phyloP scores from a whole-genome alignment of 2,888 invertebrate genomes.

The Incurvaria masculella region DNA sequence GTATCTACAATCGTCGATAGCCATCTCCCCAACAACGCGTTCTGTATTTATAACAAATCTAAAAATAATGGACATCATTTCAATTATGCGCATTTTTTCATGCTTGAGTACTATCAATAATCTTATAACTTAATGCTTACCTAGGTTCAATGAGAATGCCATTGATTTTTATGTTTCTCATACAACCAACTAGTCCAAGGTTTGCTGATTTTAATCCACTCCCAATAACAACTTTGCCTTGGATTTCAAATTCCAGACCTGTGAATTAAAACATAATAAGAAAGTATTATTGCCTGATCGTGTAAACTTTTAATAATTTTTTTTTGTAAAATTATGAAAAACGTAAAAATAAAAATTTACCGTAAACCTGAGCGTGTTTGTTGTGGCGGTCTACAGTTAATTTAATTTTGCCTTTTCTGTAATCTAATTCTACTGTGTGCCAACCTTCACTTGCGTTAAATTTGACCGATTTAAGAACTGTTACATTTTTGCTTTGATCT shows the following conservation, averaged over 20 bases:
- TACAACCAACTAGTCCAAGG: conserved; percentile 85
- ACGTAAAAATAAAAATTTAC: conserved; percentile 26
- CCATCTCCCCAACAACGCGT: conserved; percentile 83
- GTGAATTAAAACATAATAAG: conserved; percentile 11
- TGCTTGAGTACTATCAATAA: no score
- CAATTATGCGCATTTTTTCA: no score
- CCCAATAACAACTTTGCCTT: conserved; percentile 72
- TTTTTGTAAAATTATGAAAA: background rate
- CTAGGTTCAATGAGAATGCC: conserved; percentile 75
- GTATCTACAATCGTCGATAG: conserved; percentile 85
- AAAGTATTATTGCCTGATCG: background rate
- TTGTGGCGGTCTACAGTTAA: conserved; percentile 74
- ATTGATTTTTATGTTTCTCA: conserved; percentile 85
- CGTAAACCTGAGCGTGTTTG: conserved; percentile 66
- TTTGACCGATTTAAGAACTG: conserved; percentile 76
- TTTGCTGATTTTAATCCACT: conserved; percentile 73
- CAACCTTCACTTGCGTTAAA: conserved; percentile 76
- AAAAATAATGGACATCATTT: conserved; percentile 7
- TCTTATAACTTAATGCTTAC: no score
- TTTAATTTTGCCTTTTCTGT: conserved; percentile 69
- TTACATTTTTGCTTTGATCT: conserved; percentile 71
- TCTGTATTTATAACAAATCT: conserved; percentile 77
- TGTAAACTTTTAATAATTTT: background rate
- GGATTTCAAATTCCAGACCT: conserved; percentile 63
- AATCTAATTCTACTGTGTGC: conserved; percentile 80